Base-by-base conservation (phyloP, 2,113 vertebrate genomes). In the Eretmochelys imbricata region DNA sequence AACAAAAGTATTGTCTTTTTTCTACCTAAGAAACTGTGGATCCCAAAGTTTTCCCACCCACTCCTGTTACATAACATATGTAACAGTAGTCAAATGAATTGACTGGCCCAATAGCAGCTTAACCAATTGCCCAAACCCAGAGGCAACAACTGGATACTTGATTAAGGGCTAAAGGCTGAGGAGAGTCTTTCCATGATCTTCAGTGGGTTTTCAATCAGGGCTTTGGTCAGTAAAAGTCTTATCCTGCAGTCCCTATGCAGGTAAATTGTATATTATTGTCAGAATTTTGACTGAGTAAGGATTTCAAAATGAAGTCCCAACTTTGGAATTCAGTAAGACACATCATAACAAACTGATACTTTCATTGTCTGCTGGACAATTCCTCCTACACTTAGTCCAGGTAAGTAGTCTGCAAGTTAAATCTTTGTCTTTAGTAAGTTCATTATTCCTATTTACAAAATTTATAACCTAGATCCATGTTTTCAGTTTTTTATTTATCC, bases 281-380 rank as follows among this genome's bases (percentile, higher is more conserved):
- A 88, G 83, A 92, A 72, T 88, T 65, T 62, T 79, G 75, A 24
- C 54, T 88, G 29, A 54, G 48, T 92, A 88, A 92, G 78, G 62
- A 84, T 83, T 88, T 92, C 69, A 80, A 83, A 69, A 78, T 55
- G 29, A 80, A 53, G 48, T 38, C 78, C 55, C 48, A 51, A 92
- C 82, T 87, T 62, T 69, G 62, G 16, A 69, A 35, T 69, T 69
- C 80, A 35, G 82, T 92, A 92, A 80, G 85, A 78, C 80, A 62
- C 80, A 80, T 84, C 54, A 83, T 87, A 83, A 83, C 78, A 92
- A 92, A 92, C 78, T 85, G 83, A 92, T 79, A 92, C 48, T 88
- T 65, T 54, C 53, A 92, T 88, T 92, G 90, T 80, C 48, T 88
- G 69, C 81, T 65, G 81, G 86, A 88, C 14, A 57, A 83, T 88